Percentiles rank a stretch among this genome's conserved stretches.
Evolutionary conservation across 2,888 invertebrate species (phyloP).

Genomic region (Clivina fossor): DNA sequence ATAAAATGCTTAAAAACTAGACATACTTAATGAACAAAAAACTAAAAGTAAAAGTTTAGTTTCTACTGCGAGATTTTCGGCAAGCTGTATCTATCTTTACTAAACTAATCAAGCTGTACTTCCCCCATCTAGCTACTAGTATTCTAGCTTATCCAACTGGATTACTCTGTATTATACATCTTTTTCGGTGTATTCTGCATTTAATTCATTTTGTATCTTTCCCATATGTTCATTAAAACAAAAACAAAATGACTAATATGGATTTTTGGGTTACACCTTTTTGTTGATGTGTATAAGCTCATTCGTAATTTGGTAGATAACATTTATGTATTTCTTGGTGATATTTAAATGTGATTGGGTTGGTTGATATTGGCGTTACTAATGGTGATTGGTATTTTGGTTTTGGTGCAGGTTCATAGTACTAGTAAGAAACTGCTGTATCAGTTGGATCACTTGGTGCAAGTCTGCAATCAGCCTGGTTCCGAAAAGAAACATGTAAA

Average conservation of each 20-base stretch:
- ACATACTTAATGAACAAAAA: too few relatives aligned
- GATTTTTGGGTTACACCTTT: constrained; percentile 21
- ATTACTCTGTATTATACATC: constrained; percentile 25
- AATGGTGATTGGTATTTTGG: constrained; percentile 51
- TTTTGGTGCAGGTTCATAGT: constrained; percentile 77
- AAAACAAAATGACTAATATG: constrained; percentile 31
- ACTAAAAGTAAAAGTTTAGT: too few relatives aligned
- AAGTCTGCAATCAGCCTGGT: constrained; percentile 93
- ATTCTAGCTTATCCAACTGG: constrained; percentile 6
- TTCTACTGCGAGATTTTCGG: too few relatives aligned
- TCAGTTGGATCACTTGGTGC: constrained; percentile 92
- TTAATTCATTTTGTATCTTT: too few relatives aligned
- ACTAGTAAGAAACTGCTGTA: constrained; percentile 95
- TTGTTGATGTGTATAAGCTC: constrained; percentile 14
- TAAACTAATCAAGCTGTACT: constrained; percentile 20
- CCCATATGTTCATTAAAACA: too few relatives aligned
- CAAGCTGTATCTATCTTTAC: too few relatives aligned
- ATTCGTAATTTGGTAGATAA: constrained; percentile 27
- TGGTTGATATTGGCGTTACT: constrained; percentile 25
- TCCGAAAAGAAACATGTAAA: constrained; percentile 76
- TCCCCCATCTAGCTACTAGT: constrained; percentile 23
- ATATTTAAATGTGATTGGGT: not conserved
- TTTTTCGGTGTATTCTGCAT: constrained; percentile 15
- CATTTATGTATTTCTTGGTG: constrained; percentile 4
- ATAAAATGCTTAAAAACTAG: too few relatives aligned